These are phyloP conservation scores for Trypoxylus dichotomus DNA, from an alignment of 1,140 invertebrate species.

Conservation along the genomic window DNA sequence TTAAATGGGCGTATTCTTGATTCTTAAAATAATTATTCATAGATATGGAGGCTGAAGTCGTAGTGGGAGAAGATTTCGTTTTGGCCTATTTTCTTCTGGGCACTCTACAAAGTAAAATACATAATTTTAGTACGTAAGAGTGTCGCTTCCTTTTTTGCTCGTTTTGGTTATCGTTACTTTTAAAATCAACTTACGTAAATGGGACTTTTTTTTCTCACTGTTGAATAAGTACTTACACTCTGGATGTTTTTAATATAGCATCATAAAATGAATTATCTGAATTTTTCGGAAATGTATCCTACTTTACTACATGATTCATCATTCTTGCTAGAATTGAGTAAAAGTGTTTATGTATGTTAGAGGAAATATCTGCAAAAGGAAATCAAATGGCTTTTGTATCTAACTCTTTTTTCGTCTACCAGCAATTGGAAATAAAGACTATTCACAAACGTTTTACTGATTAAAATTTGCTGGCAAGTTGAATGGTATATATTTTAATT, in stretches of 20 bases:
- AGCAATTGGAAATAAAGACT: no score
- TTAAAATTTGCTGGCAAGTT: no score
- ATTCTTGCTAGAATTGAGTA: neutral
- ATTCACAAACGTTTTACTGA: no score
- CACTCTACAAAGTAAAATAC: neutral
- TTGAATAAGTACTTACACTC: neutral
- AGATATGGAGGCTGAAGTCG: neutral
- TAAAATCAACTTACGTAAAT: neutral
- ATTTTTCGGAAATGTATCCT: neutral
- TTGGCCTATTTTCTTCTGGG: neutral
- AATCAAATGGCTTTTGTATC: no score
- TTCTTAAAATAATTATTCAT: conserved; percentile 26
- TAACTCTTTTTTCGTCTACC: no score
- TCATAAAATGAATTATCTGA: neutral
- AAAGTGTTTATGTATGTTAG: no score
- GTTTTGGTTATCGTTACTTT: neutral
- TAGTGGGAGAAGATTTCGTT: conserved; percentile 15
- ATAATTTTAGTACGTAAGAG: neutral
- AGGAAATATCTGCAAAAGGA: no score
- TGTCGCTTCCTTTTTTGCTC: neutral
- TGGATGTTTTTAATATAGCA: neutral
- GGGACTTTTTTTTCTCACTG: neutral
- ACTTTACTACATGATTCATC: neutral
- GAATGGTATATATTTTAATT: no score
- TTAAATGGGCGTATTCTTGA: conserved; percentile 25